Percentiles rank a stretch among this genome's conserved stretches.
Evolutionary conservation across 1,140 invertebrate genomes (phyloP).

Genomic region (Prorops nasuta): DNA sequence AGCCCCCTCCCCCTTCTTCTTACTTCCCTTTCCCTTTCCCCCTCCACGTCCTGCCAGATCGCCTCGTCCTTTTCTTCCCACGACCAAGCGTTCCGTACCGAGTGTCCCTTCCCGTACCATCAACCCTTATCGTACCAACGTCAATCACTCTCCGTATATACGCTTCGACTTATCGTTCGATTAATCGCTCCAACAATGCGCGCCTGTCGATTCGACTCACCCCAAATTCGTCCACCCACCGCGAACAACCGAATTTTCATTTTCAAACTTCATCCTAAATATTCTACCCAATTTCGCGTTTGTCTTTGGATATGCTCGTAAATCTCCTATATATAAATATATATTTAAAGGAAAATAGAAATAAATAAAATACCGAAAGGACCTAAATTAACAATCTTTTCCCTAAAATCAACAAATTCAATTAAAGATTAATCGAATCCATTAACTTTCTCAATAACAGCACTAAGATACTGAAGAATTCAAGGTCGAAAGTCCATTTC

Average conservation of each 20-base stretch:
- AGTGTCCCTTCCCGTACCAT: conserved; percentile 20
- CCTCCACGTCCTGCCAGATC: background rate
- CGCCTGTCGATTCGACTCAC: conserved; percentile 34
- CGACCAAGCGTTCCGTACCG: conserved; percentile 10
- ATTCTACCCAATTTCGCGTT: too few relatives aligned
- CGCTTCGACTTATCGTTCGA: conserved; percentile 34
- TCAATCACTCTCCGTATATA: conserved; percentile 32
- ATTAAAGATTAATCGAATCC: too few relatives aligned
- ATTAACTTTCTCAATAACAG: too few relatives aligned
- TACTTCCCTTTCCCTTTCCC: conserved; percentile 13
- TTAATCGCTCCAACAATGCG: conserved; percentile 36
- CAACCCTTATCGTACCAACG: conserved; percentile 33
- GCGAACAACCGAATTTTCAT: background rate
- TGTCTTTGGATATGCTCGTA: too few relatives aligned
- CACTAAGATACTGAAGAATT: too few relatives aligned
- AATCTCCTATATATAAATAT: too few relatives aligned
- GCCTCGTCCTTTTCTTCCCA: conserved; percentile 1
- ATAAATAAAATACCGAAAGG: too few relatives aligned
- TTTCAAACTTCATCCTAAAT: conserved; percentile 3
- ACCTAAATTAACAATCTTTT: too few relatives aligned
- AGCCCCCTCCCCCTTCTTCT: background rate
- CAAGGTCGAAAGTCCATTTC: too few relatives aligned
- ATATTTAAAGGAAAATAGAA: too few relatives aligned
- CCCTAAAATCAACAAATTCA: too few relatives aligned
- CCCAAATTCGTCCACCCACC: conserved; percentile 12